Base-by-base conservation (phyloP, 2,888 invertebrate genomes). In the Parapristionchus giblindavisi region DNA sequence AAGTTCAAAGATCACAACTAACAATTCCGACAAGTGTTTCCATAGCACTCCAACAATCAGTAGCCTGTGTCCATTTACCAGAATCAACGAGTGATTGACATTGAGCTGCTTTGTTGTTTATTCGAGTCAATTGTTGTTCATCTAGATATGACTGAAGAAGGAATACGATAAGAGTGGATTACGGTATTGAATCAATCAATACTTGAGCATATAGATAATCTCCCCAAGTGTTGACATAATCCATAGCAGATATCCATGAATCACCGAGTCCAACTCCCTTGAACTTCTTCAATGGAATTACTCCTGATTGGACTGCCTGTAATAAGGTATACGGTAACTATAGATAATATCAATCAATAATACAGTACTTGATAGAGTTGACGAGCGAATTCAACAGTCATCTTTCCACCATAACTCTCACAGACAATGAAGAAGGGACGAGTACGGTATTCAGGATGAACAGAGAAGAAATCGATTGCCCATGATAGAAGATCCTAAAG, bases 321-420 rank as follows among this genome's bases (percentile, higher is more conserved):
- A 86, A 83, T 70, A 38, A 76, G 0, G n/a, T n/a, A n/a, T n/a
- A n/a, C n/a, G 21, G 1, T 48, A 32, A n/a, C 61, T 27, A 43
- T 21, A 14, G 51, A 17, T 21, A 51, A 17, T n/a, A n/a, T n/a
- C n/a, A n/a, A n/a, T n/a, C n/a, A n/a, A n/a, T n/a, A n/a, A n/a
- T n/a, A 63, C 77, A 82, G 77, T 82, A 90, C 90, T 85, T 90
- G 86, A 75, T 88, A 84, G 43, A 91, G 85, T 36, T 87, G 86
- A 58, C 90, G 88, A 11, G 93, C 94, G 88, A 95, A 94, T 85
- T 94, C 94, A 0, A 93, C 92, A 0, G 93, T 93, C 94, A 95
- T 95, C 90, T 95, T 96, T 1, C 95, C 95, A 27, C 95, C 95
- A 88, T 95, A 95, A 0, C 94, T 94, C 89, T 96, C 94, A 34